Evolutionary conservation across 1,140 invertebrate species (phyloP).

Genomic region (Drosophila bocqueti): DNA sequence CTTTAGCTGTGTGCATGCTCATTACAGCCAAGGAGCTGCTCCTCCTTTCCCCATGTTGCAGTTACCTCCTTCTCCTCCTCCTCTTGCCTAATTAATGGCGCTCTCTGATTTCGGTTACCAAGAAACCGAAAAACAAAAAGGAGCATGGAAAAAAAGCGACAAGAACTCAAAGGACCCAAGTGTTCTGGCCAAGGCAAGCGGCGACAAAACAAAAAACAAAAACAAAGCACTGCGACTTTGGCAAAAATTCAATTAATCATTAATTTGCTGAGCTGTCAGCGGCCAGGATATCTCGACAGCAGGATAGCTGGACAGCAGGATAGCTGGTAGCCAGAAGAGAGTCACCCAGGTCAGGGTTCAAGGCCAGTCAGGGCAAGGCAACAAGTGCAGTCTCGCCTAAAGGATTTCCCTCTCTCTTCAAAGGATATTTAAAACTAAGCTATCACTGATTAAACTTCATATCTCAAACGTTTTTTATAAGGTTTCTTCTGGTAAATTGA

Average conservation of each 20-base stretch:
- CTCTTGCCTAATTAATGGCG: slow-evolving; percentile 36
- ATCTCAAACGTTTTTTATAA: not conserved
- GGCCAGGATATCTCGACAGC: slow-evolving; percentile 13
- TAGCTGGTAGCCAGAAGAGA: not conserved
- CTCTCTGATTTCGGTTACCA: slow-evolving; percentile 31
- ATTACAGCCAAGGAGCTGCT: not conserved
- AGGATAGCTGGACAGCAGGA: not conserved
- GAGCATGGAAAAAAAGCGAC: not conserved
- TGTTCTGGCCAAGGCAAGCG: not conserved
- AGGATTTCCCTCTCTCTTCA: not conserved
- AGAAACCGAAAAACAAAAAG: not conserved
- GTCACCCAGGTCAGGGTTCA: slow-evolving; percentile 10
- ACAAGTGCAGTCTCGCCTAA: slow-evolving; percentile 17
- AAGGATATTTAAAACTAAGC: not conserved
- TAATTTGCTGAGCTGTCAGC: slow-evolving; percentile 62
- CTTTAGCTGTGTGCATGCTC: slow-evolving; percentile 12
- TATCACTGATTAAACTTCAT: not conserved
- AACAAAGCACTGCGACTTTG: not conserved
- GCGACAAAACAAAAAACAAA: slow-evolving; percentile 21
- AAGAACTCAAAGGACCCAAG: not conserved
- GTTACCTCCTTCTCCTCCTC: not conserved
- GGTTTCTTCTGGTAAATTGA: no score
- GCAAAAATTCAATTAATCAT: slow-evolving; percentile 70
- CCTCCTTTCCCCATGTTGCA: slow-evolving; percentile 8
- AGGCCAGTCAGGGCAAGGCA: slow-evolving; percentile 9